Conservation (phyloP, 2,888 invertebrate species). For the Ecliptopera silaceata region DNA sequence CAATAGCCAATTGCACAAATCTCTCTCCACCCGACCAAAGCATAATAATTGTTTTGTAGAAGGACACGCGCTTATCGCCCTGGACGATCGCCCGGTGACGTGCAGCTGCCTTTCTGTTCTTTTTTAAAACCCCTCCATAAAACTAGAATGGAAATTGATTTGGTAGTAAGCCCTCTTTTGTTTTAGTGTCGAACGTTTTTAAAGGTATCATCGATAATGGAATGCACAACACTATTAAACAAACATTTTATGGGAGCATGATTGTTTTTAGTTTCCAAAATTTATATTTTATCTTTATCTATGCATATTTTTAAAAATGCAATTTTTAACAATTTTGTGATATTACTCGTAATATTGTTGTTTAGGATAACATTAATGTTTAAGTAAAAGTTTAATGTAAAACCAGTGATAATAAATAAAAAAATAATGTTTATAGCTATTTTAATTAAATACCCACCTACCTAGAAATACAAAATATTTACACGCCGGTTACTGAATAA, state of each 20-base stretch:
- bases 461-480: constrained; percentile 38
- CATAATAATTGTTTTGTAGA: constrained; percentile 77
- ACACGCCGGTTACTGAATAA: constrained; percentile 55
- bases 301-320: no score
- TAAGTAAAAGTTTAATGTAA: background rate
- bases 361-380: background rate
- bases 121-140: constrained; percentile 55
- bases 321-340: no score
- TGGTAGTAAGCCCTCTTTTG: constrained; percentile 28
- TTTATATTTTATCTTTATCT: no score
- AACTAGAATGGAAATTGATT: constrained; percentile 50
- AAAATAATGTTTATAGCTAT: constrained; percentile 33
- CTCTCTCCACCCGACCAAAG: constrained; percentile 56
- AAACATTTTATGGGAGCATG: background rate
- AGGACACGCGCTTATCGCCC: constrained; percentile 72
- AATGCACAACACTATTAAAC: constrained; percentile 14
- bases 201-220: background rate
- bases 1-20: constrained; percentile 68
- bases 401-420: background rate
- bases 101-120: constrained; percentile 71
- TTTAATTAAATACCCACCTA: constrained; percentile 20
- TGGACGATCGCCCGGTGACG: constrained; percentile 60
- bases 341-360: background rate
- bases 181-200: constrained; percentile 16
- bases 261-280: background rate